Base-by-base conservation (phyloP, 2,113 vertebrate genomes). In the Plectropomus leopardus region DNA sequence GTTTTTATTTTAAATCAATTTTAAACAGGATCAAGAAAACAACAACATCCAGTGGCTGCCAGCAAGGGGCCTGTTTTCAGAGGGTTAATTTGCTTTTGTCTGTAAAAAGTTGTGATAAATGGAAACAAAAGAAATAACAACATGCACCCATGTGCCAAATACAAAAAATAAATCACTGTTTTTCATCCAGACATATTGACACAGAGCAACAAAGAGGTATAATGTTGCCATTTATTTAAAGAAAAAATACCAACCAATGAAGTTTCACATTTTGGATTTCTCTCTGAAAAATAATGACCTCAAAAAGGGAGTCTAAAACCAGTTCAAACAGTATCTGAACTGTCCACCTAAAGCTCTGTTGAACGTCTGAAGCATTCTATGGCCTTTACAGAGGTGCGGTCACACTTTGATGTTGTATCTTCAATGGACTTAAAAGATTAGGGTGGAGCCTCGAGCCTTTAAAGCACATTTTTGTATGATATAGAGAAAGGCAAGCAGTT, bases 341-440 rank as follows among this genome's bases (percentile, higher is more conserved):
- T 42, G 34, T 71, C 17, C 30, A 44, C 15, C 23, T 47, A 40
- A 66, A 72, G 65, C 71, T 26, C 32, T 47, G 11, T 5, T 53
- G 44, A 36, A 45, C 30, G 61, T 68, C 54, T 77, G 73, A 54
- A 68, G 65, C 72, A 14, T 42, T 73, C 23, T 40, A 32, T 54
- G 78, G 75, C 83, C 87, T 90, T 89, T 54, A 76, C 66, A 86
- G 55, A 66, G 67, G 21, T 40, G 69, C 1, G n/a, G 65, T 44
- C n/a, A 48, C 9, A 67, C 83, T 91, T 91, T 93, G 65, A 92
- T 90, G 76, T 86, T 57, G 7, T 16, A 23, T 83, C 86, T 73
- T 86, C 84, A 86, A 51, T 88, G 48, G 83, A 84, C 69, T 89
- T 75, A 32, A 93, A 89, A 86, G 87, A 78, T 24, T 3, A 47